Conservation (phyloP, 2,888 invertebrate genomes). For the Megaustenia siamemsis region DNA sequence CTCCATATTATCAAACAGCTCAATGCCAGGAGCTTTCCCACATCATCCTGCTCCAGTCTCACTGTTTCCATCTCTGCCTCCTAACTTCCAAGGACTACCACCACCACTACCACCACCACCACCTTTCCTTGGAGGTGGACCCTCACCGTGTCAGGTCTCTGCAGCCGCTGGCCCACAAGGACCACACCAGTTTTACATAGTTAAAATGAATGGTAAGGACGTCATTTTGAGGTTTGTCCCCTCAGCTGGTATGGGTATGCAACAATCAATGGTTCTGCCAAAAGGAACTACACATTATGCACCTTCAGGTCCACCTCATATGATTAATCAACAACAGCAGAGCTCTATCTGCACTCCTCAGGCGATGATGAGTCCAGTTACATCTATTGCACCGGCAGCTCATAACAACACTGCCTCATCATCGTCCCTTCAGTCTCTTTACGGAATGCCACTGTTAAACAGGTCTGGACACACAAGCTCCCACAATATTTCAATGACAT, state of each 20-base stretch:
- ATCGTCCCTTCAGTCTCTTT: not conserved
- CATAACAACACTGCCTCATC: not conserved
- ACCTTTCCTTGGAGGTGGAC: too few relatives aligned
- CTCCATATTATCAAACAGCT: not conserved
- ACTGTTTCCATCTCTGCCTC: not conserved
- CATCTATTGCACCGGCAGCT: not conserved
- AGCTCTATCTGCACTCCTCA: too few relatives aligned
- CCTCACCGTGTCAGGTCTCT: not conserved
- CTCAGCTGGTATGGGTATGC: not conserved
- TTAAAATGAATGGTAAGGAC: conserved; percentile 47
- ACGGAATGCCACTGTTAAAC: not conserved
- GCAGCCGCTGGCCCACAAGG: not conserved
- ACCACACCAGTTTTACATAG: conserved; percentile 30
- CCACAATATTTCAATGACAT: not conserved
- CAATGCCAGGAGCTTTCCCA: not conserved
- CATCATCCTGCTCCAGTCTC: not conserved
- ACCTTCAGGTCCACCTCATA: not conserved
- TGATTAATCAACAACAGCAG: not conserved
- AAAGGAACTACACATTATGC: not conserved
- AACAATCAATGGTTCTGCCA: not conserved
- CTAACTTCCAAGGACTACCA: not conserved
- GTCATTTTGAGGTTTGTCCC: conserved; percentile 26
- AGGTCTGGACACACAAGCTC: not conserved
- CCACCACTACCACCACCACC: too few relatives aligned
- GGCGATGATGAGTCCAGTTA: not conserved